Conservation (phyloP, 2,888 invertebrate genomes). For the Pheosia gnoma region DNA sequence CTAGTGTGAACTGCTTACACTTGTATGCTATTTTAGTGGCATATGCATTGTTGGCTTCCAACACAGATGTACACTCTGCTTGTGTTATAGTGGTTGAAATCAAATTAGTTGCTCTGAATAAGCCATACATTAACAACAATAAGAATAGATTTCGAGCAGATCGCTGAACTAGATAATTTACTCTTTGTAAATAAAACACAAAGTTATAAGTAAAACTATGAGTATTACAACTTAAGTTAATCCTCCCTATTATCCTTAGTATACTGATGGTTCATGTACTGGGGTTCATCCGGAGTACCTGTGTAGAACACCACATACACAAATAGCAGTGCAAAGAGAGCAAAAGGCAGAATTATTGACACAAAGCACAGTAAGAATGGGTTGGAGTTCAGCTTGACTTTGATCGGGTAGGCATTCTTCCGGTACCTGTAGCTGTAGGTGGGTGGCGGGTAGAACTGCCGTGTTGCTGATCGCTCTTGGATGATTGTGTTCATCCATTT, state of each 20-base stretch:
- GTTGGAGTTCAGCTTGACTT: slow-evolving; percentile 10
- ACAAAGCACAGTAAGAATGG: slow-evolving; percentile 27
- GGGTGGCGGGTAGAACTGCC: slow-evolving; percentile 5
- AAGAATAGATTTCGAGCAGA: not conserved
- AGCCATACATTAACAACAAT: not conserved
- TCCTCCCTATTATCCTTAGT: slow-evolving; percentile 20
- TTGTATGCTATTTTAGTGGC: no score
- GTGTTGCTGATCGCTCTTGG: not conserved
- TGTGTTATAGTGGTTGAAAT: no score
- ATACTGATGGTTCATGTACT: slow-evolving; percentile 26
- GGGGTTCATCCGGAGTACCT: slow-evolving; percentile 20
- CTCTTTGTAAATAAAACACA: slow-evolving; percentile 27
- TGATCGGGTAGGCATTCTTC: no score
- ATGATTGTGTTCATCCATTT: slow-evolving; percentile 35
- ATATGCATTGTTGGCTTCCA: no score
- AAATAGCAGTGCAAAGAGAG: slow-evolving; percentile 29
- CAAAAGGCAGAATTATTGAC: slow-evolving; percentile 33
- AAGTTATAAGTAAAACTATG: slow-evolving; percentile 14
- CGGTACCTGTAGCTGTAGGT: slow-evolving; percentile 4
- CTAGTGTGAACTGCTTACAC: no score
- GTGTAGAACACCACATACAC: slow-evolving; percentile 34
- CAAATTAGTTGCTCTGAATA: no score
- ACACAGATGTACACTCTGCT: no score
- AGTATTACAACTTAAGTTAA: slow-evolving; percentile 18
- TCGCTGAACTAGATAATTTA: not conserved